phyloP scores from a whole-genome alignment of 2,113 vertebrate genomes.

The Calypte anna region DNA sequence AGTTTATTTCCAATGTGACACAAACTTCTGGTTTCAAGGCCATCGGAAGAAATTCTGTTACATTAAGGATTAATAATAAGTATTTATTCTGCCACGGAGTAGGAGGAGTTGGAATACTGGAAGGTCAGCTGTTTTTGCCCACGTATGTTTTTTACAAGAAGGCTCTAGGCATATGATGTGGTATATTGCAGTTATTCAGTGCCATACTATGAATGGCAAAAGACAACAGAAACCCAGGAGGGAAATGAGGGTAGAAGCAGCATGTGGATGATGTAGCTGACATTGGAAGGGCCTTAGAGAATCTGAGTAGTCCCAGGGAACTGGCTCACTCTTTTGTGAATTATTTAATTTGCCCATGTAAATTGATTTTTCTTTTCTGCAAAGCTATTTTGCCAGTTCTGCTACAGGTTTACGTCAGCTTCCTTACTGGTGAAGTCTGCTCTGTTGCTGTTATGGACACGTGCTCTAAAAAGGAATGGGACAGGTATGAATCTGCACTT shows the following conservation, averaged over 20 bases:
- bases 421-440: background rate
- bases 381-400: background rate
- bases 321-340: background rate
- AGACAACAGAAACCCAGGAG: background rate
- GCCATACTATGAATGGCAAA: background rate
- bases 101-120: background rate
- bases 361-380: background rate
- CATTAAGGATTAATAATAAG: background rate
- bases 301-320: background rate
- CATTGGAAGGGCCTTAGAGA: background rate
- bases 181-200: background rate
- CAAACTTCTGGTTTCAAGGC: background rate
- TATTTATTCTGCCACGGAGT: background rate
- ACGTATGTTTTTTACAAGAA: background rate
- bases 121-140: background rate
- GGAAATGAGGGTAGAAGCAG: background rate
- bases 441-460: background rate
- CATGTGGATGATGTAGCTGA: background rate
- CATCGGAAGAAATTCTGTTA: background rate
- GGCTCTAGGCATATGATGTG: background rate
- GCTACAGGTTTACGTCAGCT: background rate
- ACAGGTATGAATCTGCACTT: background rate
- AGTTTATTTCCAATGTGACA: conserved; percentile 15
- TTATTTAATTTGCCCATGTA: background rate
- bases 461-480: background rate